phyloP scores from a whole-genome alignment of 2,797 vertebrate genomes.

The Macropus fuliginosus region DNA sequence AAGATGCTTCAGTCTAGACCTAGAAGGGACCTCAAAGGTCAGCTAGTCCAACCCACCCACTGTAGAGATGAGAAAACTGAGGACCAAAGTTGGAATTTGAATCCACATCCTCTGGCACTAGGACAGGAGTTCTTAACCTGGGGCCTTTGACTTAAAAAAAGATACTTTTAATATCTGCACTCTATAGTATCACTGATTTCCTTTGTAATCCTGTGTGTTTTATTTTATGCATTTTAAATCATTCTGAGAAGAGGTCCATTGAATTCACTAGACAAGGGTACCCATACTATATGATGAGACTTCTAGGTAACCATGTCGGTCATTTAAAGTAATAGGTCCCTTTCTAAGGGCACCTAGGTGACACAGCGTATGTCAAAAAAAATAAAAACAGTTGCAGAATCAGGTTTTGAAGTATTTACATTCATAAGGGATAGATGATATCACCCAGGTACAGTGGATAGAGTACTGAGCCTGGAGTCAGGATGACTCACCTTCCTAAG shows the following conservation, averaged over 20 bases:
- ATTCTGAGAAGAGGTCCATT: not conserved
- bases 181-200: not conserved
- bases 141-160: not conserved
- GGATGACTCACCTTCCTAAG: not conserved
- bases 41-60: not conserved
- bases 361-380: no score
- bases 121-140: not conserved
- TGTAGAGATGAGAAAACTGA: not conserved
- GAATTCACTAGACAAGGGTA: not conserved
- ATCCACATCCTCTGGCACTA: not conserved
- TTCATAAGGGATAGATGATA: not conserved
- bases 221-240: not conserved
- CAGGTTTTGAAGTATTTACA: not conserved
- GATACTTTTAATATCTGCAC: not conserved
- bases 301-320: not conserved
- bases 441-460: not conserved
- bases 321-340: not conserved
- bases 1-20: not conserved
- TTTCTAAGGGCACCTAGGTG: not conserved
- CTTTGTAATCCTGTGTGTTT: not conserved
- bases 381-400: not conserved
- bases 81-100: not conserved
- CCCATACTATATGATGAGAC: not conserved
- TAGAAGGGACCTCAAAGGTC: not conserved
- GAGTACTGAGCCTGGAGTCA: not conserved